Conservation (phyloP, 1,140 invertebrate genomes). For the Pseudomyrmex flavicornis region DNA sequence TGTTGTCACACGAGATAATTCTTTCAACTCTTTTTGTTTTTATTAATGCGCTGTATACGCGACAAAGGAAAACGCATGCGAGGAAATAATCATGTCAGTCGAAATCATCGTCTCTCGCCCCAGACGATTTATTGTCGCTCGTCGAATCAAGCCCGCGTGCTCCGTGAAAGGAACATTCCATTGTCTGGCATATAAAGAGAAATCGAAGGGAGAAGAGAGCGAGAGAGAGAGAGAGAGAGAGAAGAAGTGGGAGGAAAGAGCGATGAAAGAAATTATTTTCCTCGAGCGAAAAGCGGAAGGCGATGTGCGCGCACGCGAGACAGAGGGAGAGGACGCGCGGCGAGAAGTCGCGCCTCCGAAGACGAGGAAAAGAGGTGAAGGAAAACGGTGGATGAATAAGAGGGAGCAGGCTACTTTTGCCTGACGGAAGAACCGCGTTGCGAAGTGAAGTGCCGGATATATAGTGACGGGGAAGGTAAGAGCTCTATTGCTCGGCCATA, state of each 20-base stretch:
- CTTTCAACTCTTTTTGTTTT: neutral
- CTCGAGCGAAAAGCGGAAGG: slow-evolving; percentile 16
- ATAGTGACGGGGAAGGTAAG: slow-evolving; percentile 69
- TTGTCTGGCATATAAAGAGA: slow-evolving; percentile 60
- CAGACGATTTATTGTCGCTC: slow-evolving; percentile 63
- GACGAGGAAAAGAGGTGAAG: slow-evolving; percentile 33
- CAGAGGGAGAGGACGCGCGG: slow-evolving; percentile 56
- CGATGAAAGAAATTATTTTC: slow-evolving; percentile 62
- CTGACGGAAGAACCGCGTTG: slow-evolving; percentile 63
- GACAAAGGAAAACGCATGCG: neutral
- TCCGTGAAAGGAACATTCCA: slow-evolving; percentile 49
- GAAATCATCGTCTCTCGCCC: slow-evolving; percentile 41
- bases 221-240: slow-evolving; percentile 50
- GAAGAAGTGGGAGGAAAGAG: neutral
- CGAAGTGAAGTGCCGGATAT: slow-evolving; percentile 67
- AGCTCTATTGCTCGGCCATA: slow-evolving; percentile 66
- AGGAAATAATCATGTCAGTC: slow-evolving; percentile 23
- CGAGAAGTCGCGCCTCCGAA: slow-evolving; percentile 28
- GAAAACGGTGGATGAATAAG: slow-evolving; percentile 49
- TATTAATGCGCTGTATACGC: neutral
- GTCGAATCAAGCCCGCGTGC: slow-evolving; percentile 30
- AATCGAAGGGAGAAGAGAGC: slow-evolving; percentile 43
- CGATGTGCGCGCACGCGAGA: slow-evolving; percentile 10
- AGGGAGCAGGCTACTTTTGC: slow-evolving; percentile 63
- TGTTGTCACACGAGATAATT: neutral